Conservation (phyloP, 2,797 vertebrate genomes). For the Hozukius guyotensis region DNA sequence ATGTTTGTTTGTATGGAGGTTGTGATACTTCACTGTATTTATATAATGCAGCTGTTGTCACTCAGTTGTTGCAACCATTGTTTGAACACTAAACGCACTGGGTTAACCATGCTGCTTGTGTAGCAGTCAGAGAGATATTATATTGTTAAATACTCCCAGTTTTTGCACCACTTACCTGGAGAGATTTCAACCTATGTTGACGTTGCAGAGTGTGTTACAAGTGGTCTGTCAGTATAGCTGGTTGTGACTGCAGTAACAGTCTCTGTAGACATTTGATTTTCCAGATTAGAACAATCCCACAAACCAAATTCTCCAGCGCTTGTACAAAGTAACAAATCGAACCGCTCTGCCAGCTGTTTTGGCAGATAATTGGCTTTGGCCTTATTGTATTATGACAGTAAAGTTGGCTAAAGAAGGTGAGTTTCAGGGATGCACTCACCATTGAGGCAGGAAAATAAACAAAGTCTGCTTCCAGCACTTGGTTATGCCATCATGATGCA, state of each 20-base stretch:
- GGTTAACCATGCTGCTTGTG: not conserved
- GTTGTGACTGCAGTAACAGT: not conserved
- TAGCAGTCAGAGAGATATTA: not conserved
- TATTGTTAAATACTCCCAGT: constrained; percentile 77
- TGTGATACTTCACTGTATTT: not conserved
- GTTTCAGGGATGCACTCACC: not conserved
- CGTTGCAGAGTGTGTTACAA: not conserved
- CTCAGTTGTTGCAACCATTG: not conserved
- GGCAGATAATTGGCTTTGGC: too few species aligned
- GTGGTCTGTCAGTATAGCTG: not conserved
- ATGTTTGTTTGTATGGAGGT: not conserved
- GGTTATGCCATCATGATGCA: not conserved
- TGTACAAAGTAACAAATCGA: not conserved
- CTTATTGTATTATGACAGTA: not conserved
- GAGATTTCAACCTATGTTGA: not conserved
- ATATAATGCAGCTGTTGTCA: not conserved
- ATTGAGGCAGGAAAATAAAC: not conserved
- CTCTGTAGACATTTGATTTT: not conserved
- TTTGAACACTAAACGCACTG: not conserved
- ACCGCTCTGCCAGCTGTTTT: not conserved
- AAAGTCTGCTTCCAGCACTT: not conserved
- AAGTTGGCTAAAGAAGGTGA: too few species aligned
- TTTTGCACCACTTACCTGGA: constrained; percentile 66
- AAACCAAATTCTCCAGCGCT: not conserved
- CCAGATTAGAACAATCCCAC: not conserved